Conservation (phyloP, 2,113 vertebrate genomes). For the Pterocles gutturalis region DNA sequence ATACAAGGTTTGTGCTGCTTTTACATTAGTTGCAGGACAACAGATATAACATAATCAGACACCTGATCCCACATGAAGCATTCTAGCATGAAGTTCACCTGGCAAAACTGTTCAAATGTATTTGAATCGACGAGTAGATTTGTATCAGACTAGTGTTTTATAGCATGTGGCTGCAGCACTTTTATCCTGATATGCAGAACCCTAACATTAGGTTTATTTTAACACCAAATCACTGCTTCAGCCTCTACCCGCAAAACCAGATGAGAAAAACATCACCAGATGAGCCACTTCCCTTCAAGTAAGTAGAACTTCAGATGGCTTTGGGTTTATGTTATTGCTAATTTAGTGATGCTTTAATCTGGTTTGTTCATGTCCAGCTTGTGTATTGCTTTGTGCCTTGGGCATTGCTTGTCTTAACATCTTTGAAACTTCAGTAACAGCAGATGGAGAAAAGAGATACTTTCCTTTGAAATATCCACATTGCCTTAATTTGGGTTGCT, state of each 20-base stretch:
- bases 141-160: not conserved
- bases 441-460: not conserved
- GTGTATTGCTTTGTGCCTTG: not conserved
- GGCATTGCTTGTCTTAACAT: not conserved
- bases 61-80: not conserved
- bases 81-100: not conserved
- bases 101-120: not conserved
- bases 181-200: not conserved
- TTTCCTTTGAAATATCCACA: not conserved
- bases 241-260: not conserved
- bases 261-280: not conserved
- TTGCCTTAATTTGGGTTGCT: not conserved
- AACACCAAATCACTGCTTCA: not conserved
- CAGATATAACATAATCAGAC: not conserved
- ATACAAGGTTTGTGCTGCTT: not conserved
- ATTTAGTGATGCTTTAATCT: constrained; percentile 2
- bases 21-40: not conserved
- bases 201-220: not conserved
- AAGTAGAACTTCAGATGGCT: not conserved
- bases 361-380: not conserved
- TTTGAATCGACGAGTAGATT: not conserved
- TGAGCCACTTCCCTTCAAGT: not conserved
- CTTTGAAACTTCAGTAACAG: not conserved
- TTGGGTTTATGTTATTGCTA: not conserved
- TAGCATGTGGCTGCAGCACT: not conserved